Base-by-base conservation (phyloP, 2,113 vertebrate genomes). In the Limnothrissa miodon region DNA sequence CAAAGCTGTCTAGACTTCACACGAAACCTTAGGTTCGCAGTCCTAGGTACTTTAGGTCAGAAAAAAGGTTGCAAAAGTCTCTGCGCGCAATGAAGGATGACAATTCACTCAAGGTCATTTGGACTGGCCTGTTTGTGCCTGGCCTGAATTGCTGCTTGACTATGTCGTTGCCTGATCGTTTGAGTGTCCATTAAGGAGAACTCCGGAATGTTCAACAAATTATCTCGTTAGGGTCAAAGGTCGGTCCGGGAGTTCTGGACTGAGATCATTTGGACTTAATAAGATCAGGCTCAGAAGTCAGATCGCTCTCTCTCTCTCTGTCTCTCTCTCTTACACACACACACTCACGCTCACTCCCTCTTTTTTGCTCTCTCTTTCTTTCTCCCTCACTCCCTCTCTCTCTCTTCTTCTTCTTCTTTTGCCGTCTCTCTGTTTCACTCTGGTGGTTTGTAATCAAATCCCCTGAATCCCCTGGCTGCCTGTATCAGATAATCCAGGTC, bases 391-490 rank as follows among this genome's bases (percentile, higher is more conserved):
- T 56, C 53, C 23, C 53, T 19, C 62, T 70, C 90, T 93, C 25
- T 70, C 25, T 70, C 62, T 11, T n/a, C 25, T n/a, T n/a, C 56
- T 59, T n/a, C 25, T n/a, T 59, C 21, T 59, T 23, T 59, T 23
- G 23, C 56, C n/a, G 21, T 59, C 21, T 59, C 56, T 59, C 8
- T 59, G 21, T n/a, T 7, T 8, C n/a, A 29, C 82, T 89, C 86
- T 86, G 88, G 83, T 81, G 82, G 90, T 94, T 94, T 70, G 91
- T 93, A 93, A 91, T 93, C 91, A 92, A 94, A 94, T 93, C 89
- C 90, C 81, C 84, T 89, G 84, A 86, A 80, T 90, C 90, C 91
- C 86, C 46, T 42, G 83, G 91, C 91, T 88, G 83, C 85, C 45
- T 23, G 86, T 89, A 89, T 91, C 92, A 91, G 90, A 91, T 92